A percentile compares a stretch with the other conserved stretches of the same genome.
phyloP scores from a whole-genome alignment of 2,113 vertebrate genomes.

The Pontoporia blainvillei region DNA sequence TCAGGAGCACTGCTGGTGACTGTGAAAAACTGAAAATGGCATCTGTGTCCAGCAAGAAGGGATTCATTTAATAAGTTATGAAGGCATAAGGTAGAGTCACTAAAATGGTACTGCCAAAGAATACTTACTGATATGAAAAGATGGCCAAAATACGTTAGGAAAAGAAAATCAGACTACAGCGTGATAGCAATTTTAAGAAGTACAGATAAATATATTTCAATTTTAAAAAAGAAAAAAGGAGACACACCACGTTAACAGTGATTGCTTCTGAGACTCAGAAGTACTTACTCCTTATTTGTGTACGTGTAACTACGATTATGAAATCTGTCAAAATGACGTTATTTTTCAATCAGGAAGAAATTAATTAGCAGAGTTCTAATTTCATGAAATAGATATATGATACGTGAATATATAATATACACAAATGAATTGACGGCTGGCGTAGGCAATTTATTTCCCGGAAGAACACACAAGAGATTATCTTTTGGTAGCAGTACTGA shows the following conservation, averaged over 20 bases:
- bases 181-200: neutral
- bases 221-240: neutral
- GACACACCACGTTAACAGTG: neutral
- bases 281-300: neutral
- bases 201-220: neutral
- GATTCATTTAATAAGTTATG: neutral
- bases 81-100: neutral
- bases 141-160: neutral
- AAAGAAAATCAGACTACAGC: neutral
- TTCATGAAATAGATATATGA: neutral
- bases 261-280: neutral
- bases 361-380: neutral
- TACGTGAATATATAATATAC: neutral
- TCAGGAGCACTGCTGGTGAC: neutral
- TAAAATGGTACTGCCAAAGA: neutral
- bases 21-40: neutral
- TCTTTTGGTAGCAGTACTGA: neutral
- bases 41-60: neutral
- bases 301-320: neutral
- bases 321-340: neutral
- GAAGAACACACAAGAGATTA: neutral
- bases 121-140: neutral
- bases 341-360: neutral
- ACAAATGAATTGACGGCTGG: neutral
- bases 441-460: neutral